phyloP scores from a whole-genome alignment of 1,140 invertebrate genomes.

The Apis dorsata region DNA sequence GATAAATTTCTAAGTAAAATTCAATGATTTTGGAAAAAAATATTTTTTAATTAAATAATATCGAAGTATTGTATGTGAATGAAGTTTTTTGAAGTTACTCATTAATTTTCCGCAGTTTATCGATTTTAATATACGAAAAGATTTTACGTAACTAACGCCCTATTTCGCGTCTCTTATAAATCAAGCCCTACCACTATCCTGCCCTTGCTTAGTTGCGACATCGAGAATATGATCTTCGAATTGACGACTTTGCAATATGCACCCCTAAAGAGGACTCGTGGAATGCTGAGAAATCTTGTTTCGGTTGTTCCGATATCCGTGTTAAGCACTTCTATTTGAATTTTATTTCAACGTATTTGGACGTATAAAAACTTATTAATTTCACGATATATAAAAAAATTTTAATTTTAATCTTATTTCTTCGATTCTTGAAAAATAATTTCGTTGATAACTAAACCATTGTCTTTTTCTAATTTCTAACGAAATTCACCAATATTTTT shows the following conservation, averaged over 20 bases:
- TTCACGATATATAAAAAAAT: background rate
- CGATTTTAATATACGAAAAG: conserved; percentile 23
- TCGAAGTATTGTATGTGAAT: too few relatives aligned
- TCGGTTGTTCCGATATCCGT: conserved; percentile 22
- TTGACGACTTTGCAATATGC: conserved; percentile 15
- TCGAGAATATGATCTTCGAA: background rate
- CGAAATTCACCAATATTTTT: conserved; percentile 7
- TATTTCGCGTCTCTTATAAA: conserved; percentile 5
- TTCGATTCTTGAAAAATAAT: background rate
- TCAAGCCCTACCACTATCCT: conserved; percentile 13
- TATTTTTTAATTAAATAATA: background rate
- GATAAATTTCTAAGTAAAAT: too few relatives aligned
- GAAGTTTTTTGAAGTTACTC: background rate
- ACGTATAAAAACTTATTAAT: background rate
- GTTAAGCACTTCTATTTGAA: conserved; percentile 1
- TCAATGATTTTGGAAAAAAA: background rate
- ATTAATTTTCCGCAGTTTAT: background rate
- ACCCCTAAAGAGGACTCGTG: too few relatives aligned
- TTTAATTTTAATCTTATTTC: background rate
- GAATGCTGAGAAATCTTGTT: background rate
- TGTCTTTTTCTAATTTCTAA: background rate
- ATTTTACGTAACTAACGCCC: conserved; percentile 43
- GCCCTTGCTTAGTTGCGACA: conserved; percentile 5
- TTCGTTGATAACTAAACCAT: background rate
- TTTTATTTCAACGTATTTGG: background rate